Conservation (phyloP, 2,888 invertebrate genomes). For the Timema podura region DNA sequence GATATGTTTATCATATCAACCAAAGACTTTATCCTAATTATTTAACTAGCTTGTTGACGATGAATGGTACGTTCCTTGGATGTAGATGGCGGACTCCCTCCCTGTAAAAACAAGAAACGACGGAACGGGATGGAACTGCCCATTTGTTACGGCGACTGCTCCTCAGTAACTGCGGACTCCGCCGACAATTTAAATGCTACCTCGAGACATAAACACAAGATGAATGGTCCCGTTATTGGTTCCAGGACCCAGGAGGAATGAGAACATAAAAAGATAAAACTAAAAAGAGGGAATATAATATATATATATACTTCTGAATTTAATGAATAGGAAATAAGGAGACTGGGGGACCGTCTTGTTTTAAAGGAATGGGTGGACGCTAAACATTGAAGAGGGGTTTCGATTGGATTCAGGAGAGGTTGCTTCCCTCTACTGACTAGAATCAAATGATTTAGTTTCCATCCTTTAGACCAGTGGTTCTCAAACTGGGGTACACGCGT, state of each 20-base stretch:
- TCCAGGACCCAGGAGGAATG: not conserved
- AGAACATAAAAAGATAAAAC: slow-evolving; percentile 11
- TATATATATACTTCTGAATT: slow-evolving; percentile 44
- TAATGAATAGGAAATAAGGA: slow-evolving; percentile 17
- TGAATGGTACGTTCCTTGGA: too few species aligned
- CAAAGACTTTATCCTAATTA: too few species aligned
- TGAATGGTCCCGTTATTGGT: slow-evolving; percentile 8
- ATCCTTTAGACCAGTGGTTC: too few species aligned
- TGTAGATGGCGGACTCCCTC: too few species aligned
- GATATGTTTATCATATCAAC: too few species aligned
- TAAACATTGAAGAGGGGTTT: too few species aligned
- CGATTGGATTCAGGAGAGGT: too few species aligned
- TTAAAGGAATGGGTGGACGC: not conserved
- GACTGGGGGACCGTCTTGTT: slow-evolving; percentile 8
- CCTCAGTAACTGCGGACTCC: not conserved
- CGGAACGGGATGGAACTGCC: not conserved
- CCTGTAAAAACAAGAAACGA: too few species aligned
- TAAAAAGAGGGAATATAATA: slow-evolving; percentile 14
- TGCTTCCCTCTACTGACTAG: too few species aligned
- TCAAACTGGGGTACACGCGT: too few species aligned
- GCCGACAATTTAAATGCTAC: not conserved
- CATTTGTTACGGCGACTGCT: slow-evolving; percentile 8
- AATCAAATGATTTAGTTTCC: too few species aligned
- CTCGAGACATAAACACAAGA: slow-evolving; percentile 15
- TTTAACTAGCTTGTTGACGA: too few species aligned